phyloP scores from a whole-genome alignment of 2,113 vertebrate species.

The human (Homo sapiens) region GRCh38 chr5:157345001-157345500 shows the following conservation, averaged over 20 bases:
- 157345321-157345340: conserved; percentile 49
- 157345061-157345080: neutral
- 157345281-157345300: neutral
- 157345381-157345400: neutral
- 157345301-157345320: neutral
- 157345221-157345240: neutral
- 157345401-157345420: conserved; percentile 12
- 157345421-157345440: conserved; percentile 37
- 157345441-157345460: neutral
- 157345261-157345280: neutral
- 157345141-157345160: neutral
- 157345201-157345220: neutral
- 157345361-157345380: neutral
- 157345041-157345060: neutral
- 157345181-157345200: neutral
- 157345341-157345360: conserved; percentile 36
- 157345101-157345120: rapidly evolving
- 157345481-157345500: conserved; percentile 42
- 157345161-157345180: neutral
- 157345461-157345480: neutral
- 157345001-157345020: conserved; percentile 17
- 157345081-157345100: neutral
- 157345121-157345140: neutral
- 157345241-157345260: neutral
- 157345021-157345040: neutral